Conservation (phyloP, 2,113 vertebrate species). For the Brachionichthys hirsutus region DNA sequence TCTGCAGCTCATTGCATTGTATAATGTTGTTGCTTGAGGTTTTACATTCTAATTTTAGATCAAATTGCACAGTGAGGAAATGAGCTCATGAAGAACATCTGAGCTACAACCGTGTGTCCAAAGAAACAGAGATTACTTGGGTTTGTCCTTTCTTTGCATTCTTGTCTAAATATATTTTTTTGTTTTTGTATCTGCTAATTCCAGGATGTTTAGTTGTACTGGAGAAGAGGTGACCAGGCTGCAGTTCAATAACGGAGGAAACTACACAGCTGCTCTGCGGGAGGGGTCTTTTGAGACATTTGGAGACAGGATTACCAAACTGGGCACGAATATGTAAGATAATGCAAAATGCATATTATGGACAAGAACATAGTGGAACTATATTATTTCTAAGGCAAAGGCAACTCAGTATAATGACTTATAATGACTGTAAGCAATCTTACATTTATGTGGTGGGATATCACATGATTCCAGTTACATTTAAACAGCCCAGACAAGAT, state of each 20-base stretch:
- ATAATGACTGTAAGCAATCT: too few species aligned
- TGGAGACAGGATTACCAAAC: conserved; percentile 92
- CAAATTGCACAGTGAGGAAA: conserved; percentile 3
- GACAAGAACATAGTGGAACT: neutral
- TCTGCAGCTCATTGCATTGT: conserved; percentile 65
- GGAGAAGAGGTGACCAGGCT: conserved; percentile 84
- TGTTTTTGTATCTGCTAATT: conserved; percentile 7
- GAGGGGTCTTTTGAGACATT: conserved; percentile 94
- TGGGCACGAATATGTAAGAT: conserved; percentile 97
- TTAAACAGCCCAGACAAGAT: too few species aligned
- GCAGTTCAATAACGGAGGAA: conserved; percentile 84
- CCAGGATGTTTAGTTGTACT: conserved; percentile 84
- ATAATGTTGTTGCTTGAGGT: conserved; percentile 29
- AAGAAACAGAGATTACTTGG: neutral
- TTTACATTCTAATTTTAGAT: conserved; percentile 58
- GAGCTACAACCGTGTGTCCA: neutral
- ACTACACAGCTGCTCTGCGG: conserved; percentile 81
- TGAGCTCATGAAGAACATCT: neutral
- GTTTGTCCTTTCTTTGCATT: neutral
- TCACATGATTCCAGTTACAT: too few species aligned
- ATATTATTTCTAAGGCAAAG: too few species aligned
- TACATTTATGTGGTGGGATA: too few species aligned
- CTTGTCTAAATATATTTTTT: neutral
- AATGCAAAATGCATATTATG: neutral
- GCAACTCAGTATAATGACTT: too few species aligned